phyloP scores from a whole-genome alignment of 2,113 vertebrate species.

The Osmerus mordax region DNA sequence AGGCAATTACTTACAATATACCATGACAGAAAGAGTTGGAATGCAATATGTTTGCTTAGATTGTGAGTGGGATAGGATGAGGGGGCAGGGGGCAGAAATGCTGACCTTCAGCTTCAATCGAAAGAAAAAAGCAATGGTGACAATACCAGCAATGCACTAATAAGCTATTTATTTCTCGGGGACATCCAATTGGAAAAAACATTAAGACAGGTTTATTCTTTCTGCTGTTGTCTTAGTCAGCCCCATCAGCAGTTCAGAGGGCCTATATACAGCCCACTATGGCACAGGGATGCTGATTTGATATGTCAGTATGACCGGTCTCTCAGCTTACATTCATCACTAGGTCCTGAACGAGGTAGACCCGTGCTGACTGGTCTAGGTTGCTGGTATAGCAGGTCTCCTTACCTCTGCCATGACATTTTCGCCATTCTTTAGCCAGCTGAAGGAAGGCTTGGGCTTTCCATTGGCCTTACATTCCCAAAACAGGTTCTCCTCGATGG shows the following conservation, averaged over 20 bases:
- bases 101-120: slow-evolving; percentile 41
- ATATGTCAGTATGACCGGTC: slow-evolving; percentile 11
- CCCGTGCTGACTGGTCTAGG: not conserved
- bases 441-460: slow-evolving; percentile 90
- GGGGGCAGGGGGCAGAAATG: slow-evolving; percentile 28
- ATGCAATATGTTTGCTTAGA: slow-evolving; percentile 27
- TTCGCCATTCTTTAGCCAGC: slow-evolving; percentile 88
- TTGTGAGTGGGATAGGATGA: slow-evolving; percentile 11
- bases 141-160: slow-evolving; percentile 45
- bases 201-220: slow-evolving; percentile 26
- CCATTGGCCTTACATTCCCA: slow-evolving; percentile 93
- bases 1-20: slow-evolving; percentile 58
- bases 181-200: slow-evolving; percentile 40
- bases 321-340: slow-evolving; percentile 8
- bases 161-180: slow-evolving; percentile 51
- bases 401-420: slow-evolving; percentile 77
- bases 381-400: not conserved
- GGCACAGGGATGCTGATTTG: slow-evolving; percentile 12
- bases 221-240: slow-evolving; percentile 36
- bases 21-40: slow-evolving; percentile 20
- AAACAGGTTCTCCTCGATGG: slow-evolving; percentile 82
- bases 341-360: not conserved
- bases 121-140: slow-evolving; percentile 38
- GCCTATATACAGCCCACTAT: slow-evolving; percentile 16
- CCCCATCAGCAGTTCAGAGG: slow-evolving; percentile 31